Base-by-base conservation (phyloP, 2,113 vertebrate species). In the Vulpes vulpes region DNA sequence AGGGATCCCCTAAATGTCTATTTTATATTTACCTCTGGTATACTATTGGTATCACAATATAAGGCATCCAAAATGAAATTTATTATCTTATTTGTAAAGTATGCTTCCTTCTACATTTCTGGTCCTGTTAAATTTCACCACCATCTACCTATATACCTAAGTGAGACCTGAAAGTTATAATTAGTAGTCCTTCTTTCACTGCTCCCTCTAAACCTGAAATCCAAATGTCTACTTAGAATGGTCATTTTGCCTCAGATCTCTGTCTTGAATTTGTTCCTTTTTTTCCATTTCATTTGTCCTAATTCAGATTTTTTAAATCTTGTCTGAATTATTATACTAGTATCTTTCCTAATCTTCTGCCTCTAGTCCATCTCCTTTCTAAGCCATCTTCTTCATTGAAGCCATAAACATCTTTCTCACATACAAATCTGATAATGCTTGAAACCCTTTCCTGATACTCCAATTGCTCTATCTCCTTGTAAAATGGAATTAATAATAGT, bases 221-320 rank as follows among this genome's bases (percentile, higher is more conserved):
- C 19, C 51, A 84, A 4, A 65, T 51, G 12, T 14, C n/a, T 82
- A 55, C 16, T 35, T 49, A 65, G 3, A 67, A 30, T 69, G 38
- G 60, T 90, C 12, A 87, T 11, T 86, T 87, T 86, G 6, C 23
- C 60, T 90, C 11, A 71, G 19, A 38, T 69, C 20, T 89, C 43
- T 43, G 10, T 87, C n/a, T 89, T 76, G 15, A 85, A 53, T 32
- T 83, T 89, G 14, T 67, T 89, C 11, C 82, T 83, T 3, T 23
- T 23, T 89, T 83, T 65, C 32, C 2, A 80, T 38, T 96, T 94
- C 30, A 67, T 16, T 25, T 55, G 32, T 62, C 6, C 8, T 80
- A 91, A 89, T 94, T 74, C 23, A 94, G 17, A 76, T 23, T 64
- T 93, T 96, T 94, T 38, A 38, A 94, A 65, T 95, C 78, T 90